Base-by-base conservation (phyloP, 1,140 invertebrate genomes). In the Acromyrmex charruanus region DNA sequence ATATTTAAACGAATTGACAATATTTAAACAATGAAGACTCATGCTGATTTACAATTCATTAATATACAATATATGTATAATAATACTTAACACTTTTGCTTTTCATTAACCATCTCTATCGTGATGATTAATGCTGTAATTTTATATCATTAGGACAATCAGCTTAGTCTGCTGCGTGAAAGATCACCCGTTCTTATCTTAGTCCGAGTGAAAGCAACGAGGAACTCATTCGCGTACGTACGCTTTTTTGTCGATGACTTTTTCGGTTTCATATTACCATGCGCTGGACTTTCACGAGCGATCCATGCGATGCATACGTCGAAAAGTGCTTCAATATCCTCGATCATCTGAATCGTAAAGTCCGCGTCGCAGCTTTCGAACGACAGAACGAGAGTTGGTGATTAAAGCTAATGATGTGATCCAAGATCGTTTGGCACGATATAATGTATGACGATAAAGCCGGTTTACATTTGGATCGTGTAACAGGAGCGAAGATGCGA, bases 201-300 rank as follows among this genome's bases (percentile, higher is more conserved):
- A 49, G n/a, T 10, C 21, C 44, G 69, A 89, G 88, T 89, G 88
- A 89, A 89, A 89, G 88, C 88, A 81, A 86, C 44, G 31, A 16
- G 55, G 81, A 88, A 79, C 61, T 39, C 75, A 89, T 81, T 89
- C 82, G 87, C 61, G 51, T 81, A 81, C 61, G 28, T 81, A 81
- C 55, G 44, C 51, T 75, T 63, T 81, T 81, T 81, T 81, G 21
- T 44, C 25, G 28, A 12, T 12, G 10, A 81, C 53, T 71, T 71
- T 77, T 74, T 89, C 28, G 77, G 75, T 89, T 86, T 89, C 74
- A 55, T 68, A 55, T 88, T 88, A 81, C 69, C 61, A 18, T 21
- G n/a, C 16, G 25, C 21, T 69, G 65, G 44, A 89, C 88, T 89
- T 89, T 89, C 87, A 89, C 87, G 69, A n/a, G 61, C 35, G 35